Evolutionary conservation across 2,113 vertebrate species (phyloP), one percentile per base, ranked within the genome.

Genomic region (Podarcis raffonei): DNA sequence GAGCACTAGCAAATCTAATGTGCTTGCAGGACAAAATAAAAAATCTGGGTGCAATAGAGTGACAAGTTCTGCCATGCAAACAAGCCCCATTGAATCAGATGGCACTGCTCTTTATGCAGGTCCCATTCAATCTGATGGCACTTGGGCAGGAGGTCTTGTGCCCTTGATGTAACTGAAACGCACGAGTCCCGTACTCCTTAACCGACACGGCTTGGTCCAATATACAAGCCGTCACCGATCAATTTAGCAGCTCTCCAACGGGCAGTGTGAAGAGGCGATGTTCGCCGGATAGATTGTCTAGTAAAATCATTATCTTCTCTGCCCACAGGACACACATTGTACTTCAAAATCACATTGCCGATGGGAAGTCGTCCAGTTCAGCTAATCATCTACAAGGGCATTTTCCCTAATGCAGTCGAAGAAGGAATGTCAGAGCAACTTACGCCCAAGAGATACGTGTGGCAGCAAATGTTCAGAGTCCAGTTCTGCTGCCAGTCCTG

Each of bases 331-430:
- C 27, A n/a, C 39, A 83, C 18, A 30, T 83, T 42, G 84, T 39
- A 62, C 62, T 86, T 42, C 30, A 66, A 30, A 86, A 86, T 86
- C 84, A 86, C 35, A 20, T 23, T 86, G 84, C 74, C 84, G n/a
- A 78, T 48, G 37, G 57, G 27, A 77, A 86, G 74, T 62, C 20
- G 27, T 59, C 37, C 30, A 66, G 74, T 77, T 78, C 57, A 66
- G 37, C 57, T 78, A 77, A 77, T 86, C 59, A 66, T 65, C 37
- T 20, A 76, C 84, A 86, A 65, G 59, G 74, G 62, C 59, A 86
- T 65, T 42, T 62, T 42, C 72, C 30, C 37, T 27, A 39, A 30
- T 42, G 25, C 57, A 32, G 59, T 65, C 20, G 23, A 32, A 82
- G 27, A 20, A 65, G 30, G 78, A 53, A 80, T 80, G 59, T 30